Evolutionary conservation across 2,888 invertebrate species (phyloP).

Genomic region (Hirtodrosophila cameraria): DNA sequence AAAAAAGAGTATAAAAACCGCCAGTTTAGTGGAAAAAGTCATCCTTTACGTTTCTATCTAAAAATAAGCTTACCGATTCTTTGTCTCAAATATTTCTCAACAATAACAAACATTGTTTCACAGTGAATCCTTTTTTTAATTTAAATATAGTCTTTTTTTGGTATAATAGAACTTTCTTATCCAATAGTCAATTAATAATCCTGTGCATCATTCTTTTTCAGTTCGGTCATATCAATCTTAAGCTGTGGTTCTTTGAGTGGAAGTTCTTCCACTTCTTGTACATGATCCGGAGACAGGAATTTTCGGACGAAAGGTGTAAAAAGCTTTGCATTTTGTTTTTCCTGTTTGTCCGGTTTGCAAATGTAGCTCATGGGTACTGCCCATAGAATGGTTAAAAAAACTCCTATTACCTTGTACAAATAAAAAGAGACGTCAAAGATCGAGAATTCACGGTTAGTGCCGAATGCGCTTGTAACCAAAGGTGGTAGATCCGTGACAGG

Average conservation of each 20-base stretch:
- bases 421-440: conserved; percentile 87
- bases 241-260: conserved; percentile 52
- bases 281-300: conserved; percentile 35
- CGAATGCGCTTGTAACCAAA: conserved; percentile 52
- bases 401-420: conserved; percentile 86
- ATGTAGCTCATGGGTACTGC: conserved; percentile 86
- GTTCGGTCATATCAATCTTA: conserved; percentile 26
- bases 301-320: conserved; percentile 75
- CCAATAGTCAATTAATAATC: neutral
- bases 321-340: conserved; percentile 72
- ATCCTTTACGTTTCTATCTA: too few relatives aligned
- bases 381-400: conserved; percentile 84
- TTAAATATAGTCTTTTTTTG: too few relatives aligned
- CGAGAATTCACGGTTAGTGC: conserved; percentile 80
- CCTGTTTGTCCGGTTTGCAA: conserved; percentile 78
- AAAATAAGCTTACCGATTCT: neutral
- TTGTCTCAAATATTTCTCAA: neutral
- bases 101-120: too few relatives aligned
- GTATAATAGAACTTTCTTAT: too few relatives aligned
- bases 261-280: conserved; percentile 53
- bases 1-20: too few relatives aligned
- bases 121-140: too few relatives aligned
- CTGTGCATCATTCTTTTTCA: conserved; percentile 1
- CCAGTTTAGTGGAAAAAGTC: too few relatives aligned
- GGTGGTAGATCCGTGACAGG: neutral